Percentiles rank a stretch among this genome's conserved stretches.
Evolutionary conservation across 1,140 invertebrate species (phyloP).

Genomic region (Ladona fulva): DNA sequence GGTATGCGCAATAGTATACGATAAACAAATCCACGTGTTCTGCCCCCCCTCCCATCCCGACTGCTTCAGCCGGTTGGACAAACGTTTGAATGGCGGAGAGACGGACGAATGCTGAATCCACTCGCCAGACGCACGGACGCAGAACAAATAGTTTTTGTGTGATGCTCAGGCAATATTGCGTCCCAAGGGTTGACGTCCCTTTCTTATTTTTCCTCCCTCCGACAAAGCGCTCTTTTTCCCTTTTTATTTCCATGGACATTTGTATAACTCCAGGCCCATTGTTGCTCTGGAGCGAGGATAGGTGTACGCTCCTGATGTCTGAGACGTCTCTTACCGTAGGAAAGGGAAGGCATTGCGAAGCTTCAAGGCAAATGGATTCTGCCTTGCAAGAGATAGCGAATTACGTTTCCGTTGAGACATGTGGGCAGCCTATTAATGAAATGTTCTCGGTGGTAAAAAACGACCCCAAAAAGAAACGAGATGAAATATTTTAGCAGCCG

Average conservation of each 20-base stretch:
- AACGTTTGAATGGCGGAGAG: neutral
- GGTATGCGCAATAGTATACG: neutral
- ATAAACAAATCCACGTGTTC: neutral
- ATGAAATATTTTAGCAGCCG: too few species aligned
- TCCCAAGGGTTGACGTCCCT: neutral
- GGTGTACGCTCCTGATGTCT: too few species aligned
- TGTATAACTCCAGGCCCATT: too few species aligned
- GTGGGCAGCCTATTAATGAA: too few species aligned
- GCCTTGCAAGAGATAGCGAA: too few species aligned
- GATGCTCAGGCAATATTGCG: neutral
- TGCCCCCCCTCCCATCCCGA: neutral
- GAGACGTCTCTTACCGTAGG: too few species aligned
- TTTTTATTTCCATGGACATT: neutral
- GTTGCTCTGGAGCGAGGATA: too few species aligned
- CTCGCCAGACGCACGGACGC: neutral
- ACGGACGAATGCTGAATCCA: neutral
- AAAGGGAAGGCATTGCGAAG: too few species aligned
- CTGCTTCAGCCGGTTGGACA: neutral
- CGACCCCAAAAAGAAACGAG: too few species aligned
- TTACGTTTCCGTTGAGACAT: too few species aligned
- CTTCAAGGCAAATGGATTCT: too few species aligned
- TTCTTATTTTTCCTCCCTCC: neutral
- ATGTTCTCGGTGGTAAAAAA: too few species aligned
- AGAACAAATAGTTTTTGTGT: conserved; percentile 3
- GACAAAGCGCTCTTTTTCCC: neutral